Evolutionary conservation across 2,888 invertebrate genomes (phyloP), one percentile per base, ranked within the genome.

Genomic region (Abscondita cerata): DNA sequence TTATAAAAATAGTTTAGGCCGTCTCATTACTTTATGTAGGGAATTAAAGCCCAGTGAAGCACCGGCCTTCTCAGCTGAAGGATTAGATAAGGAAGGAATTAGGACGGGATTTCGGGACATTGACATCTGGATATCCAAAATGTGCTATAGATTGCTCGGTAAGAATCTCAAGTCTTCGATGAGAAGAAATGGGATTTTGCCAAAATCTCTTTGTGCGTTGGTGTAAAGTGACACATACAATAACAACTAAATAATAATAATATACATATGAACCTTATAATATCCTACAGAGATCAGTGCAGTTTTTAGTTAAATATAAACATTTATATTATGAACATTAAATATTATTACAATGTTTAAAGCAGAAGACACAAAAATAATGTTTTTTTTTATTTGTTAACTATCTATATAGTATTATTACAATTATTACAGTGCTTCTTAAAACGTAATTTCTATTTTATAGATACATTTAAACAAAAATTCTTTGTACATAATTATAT

Each of bases 1-100:
- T 70, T 77, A 78, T 74, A 78, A 78, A 78, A 78, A 78, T 78
- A 78, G 69, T 78, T 78, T 78, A 78, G 78, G 78, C 78, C 78
- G 78, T 72, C 76, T 74, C 72, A 69, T 73, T 62, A 72, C 71
- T 53, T 50, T 72, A 74, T 72, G 71, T 73, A 58, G 65, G 65
- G 68, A 56, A 65, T 65, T 61, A 47, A 66, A 64, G 58, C 59
- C 52, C 67, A 65, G 47, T 54, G 68, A 62, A 65, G 68, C 68
- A 71, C 70, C 41, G 68, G 58, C 67, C 66, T 62, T 62, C 40
- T 55, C 58, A 62, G 47, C 48, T 56, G 52, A 44, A 58, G 71
- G 72, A 68, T 68, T 70, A 71, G 65, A 12, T 13, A 59, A 64
- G 65, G 54, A 51, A 64, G 61, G 64, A 51, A 25, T 34, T 20